Percentiles rank a stretch among this genome's conserved stretches.
phyloP scores from a whole-genome alignment of 2,113 vertebrate genomes.

The Thinocorus orbignyianus region DNA sequence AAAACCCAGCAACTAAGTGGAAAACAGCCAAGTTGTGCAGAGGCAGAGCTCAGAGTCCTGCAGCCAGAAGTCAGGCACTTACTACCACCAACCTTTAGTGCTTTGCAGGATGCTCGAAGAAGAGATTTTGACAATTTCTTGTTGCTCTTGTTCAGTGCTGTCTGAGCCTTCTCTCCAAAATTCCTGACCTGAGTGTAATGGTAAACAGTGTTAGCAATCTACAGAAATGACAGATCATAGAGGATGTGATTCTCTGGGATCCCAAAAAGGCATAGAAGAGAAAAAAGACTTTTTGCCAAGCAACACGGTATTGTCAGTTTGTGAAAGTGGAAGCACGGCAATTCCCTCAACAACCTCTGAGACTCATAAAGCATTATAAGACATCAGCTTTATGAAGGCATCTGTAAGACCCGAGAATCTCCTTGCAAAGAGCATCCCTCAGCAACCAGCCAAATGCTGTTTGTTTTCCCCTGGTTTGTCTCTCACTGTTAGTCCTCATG shows the following conservation, averaged over 20 bases:
- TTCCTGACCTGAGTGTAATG: not conserved
- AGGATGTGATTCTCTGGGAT: not conserved
- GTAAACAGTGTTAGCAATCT: not conserved
- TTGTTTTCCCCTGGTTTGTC: not conserved
- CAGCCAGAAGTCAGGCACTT: not conserved
- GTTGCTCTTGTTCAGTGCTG: rapidly evolving
- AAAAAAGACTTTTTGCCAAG: not conserved
- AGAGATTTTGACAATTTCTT: not conserved
- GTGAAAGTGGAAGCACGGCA: not conserved
- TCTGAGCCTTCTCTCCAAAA: not conserved
- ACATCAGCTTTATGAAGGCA: not conserved
- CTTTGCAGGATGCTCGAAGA: not conserved
- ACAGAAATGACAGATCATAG: not conserved
- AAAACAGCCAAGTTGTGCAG: not conserved
- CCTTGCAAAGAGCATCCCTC: not conserved
- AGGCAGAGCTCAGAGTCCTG: not conserved
- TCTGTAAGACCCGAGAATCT: not conserved
- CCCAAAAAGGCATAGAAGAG: not conserved
- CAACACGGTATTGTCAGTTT: not conserved
- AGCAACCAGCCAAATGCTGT: not conserved
- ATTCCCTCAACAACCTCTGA: not conserved
- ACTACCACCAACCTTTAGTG: not conserved
- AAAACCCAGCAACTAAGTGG: rapidly evolving
- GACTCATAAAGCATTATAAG: not conserved
- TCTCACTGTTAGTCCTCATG: not conserved